phyloP scores from a whole-genome alignment of 2,797 vertebrate species.

The Microhierax caerulescens region DNA sequence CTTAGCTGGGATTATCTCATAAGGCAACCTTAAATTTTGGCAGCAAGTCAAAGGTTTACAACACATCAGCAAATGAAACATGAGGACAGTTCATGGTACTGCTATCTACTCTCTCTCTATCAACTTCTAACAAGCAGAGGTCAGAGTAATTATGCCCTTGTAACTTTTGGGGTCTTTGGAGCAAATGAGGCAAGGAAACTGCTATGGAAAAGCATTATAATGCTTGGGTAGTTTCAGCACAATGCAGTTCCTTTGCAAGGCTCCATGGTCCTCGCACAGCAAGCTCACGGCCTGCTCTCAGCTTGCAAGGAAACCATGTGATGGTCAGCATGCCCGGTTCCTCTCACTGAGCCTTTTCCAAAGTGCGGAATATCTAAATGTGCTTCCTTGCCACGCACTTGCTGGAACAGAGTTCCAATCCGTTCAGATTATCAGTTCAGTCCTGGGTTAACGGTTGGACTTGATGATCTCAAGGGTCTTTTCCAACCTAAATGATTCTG shows the following conservation, averaged over 20 bases:
- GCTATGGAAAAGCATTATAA: background rate
- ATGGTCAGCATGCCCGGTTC: background rate
- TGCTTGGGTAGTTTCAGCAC: background rate
- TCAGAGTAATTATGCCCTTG: background rate
- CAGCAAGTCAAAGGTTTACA: conserved; percentile 35
- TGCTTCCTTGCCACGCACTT: background rate
- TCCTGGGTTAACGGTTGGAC: no score
- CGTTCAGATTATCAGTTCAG: background rate
- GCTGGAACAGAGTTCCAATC: background rate
- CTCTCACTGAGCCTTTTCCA: background rate
- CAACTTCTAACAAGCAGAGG: background rate
- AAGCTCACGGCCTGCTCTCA: background rate
- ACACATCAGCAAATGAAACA: background rate
- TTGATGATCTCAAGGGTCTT: no score
- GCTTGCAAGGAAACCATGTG: background rate
- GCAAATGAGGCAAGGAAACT: background rate
- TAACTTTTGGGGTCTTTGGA: background rate
- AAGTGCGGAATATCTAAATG: background rate
- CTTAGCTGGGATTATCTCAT: conserved; percentile 11
- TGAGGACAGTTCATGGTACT: background rate
- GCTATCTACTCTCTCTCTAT: background rate
- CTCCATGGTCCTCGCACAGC: background rate
- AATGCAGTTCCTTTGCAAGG: background rate
- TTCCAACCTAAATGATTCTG: no score
- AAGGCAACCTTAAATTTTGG: background rate